Evolutionary conservation across 1,140 invertebrate genomes (phyloP), one percentile per base, ranked within the genome.

Genomic region (Brachionus paranguensis): DNA sequence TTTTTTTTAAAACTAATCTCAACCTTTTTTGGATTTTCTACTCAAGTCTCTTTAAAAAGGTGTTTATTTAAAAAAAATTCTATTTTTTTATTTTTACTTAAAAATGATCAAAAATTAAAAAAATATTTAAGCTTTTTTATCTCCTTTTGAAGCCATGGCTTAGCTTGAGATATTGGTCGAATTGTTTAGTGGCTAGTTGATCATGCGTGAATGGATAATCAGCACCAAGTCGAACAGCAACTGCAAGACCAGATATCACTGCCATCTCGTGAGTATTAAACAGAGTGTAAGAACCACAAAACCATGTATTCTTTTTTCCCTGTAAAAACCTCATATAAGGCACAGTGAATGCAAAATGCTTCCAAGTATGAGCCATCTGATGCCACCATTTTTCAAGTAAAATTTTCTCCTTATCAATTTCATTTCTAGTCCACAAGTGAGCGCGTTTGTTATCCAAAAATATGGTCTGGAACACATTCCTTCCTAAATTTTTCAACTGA

Each of bases 191-290:
- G n/a, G 87, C 87, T 11, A 88, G 64, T 12, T 60, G 14, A 76
- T 88, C 87, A 41, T 86, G 27, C 7, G 85, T 78, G 47, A 88
- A 88, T 17, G 87, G 87, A 84, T 88, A 88, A 2, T 85, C 78
- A 14, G 87, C 87, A 5, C 87, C 87, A 17, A 88, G 84, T 0
- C 86, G 70, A 37, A 85, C 85, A 3, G 87, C 87, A 20, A 85
- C 87, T 8, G 87, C 85, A 1, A 88, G 60, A 8, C 87, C 87
- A 14, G 87, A 88, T 20, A 87, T 86, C n/a, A 86, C 84, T 2
- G 86, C 87, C 27, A 87, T 86, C 65, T 87, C 87, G 79, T 87
- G 87, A 20, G 87, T 87, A 83, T 87, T 87, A 53, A 88, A 86
- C 10, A 87, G 85, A 7, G 87, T 88, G 85, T 87, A 88, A 3